phyloP scores from a whole-genome alignment of 2,113 vertebrate genomes.

The Chinchilla lanigera region DNA sequence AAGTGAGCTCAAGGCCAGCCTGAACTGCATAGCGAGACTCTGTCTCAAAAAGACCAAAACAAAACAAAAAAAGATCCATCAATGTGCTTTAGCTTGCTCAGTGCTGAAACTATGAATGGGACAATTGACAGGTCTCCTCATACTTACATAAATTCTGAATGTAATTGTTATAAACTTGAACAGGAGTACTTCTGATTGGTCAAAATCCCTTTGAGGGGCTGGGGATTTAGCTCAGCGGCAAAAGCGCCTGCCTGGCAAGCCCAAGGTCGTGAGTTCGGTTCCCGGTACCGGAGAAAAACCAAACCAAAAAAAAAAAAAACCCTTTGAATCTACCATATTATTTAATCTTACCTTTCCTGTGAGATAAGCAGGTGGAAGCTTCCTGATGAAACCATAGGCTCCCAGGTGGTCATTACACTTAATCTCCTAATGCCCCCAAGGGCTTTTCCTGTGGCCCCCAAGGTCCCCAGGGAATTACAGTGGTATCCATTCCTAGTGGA shows the following conservation, averaged over 20 bases:
- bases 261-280: no score
- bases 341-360: constrained; percentile 40
- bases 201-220: constrained; percentile 5
- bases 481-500: neutral
- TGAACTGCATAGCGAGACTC: no score
- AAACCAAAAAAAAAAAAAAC: no score
- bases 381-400: constrained; percentile 31
- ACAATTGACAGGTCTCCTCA: neutral
- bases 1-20: no score
- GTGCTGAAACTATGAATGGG: neutral
- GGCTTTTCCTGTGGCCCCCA: neutral
- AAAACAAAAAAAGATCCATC: neutral
- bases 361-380: neutral
- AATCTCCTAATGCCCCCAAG: neutral
- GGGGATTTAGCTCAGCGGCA: no score
- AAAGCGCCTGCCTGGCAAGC: no score
- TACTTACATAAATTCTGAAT: neutral
- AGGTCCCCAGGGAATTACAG: neutral
- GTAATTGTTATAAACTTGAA: neutral
- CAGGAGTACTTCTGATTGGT: neutral
- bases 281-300: no score
- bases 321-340: neutral
- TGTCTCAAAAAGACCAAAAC: no score
- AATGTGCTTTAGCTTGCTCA: neutral
- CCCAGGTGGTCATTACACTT: neutral